Evolutionary conservation across 1,140 invertebrate species (phyloP).

Genomic region (Heliothis virescens): DNA sequence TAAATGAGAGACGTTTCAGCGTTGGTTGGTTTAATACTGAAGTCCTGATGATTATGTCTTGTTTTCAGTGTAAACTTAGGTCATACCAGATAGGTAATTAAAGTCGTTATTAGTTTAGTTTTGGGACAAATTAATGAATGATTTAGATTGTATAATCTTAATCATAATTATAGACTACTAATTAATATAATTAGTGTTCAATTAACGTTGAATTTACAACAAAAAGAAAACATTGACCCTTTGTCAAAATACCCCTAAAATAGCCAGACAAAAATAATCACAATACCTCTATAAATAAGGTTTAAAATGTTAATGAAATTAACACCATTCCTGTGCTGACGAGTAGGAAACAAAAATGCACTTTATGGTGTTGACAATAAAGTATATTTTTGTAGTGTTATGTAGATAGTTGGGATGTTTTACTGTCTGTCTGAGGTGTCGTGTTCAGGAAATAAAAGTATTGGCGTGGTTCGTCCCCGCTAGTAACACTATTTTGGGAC

Average conservation of each 20-base stretch:
- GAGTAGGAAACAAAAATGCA: not conserved
- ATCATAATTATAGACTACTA: too few species aligned
- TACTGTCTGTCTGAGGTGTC: not conserved
- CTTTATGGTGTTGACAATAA: not conserved
- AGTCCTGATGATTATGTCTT: not conserved
- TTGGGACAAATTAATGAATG: too few species aligned
- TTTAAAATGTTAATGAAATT: slow-evolving; percentile 32
- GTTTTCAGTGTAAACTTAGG: not conserved
- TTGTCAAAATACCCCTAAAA: not conserved
- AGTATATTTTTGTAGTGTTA: slow-evolving; percentile 5
- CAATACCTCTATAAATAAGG: slow-evolving; percentile 13
- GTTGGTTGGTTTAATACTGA: not conserved
- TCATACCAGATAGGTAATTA: too few species aligned
- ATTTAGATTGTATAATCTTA: too few species aligned
- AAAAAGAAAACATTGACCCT: not conserved
- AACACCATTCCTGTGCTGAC: not conserved
- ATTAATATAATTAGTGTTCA: too few species aligned
- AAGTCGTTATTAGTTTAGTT: too few species aligned
- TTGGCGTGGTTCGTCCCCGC: slow-evolving; percentile 9
- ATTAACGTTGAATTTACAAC: not conserved
- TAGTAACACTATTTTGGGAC: slow-evolving; percentile 21
- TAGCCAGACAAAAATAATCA: slow-evolving; percentile 22
- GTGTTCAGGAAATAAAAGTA: slow-evolving; percentile 28
- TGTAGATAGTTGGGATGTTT: slow-evolving; percentile 12
- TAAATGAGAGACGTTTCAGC: not conserved